Base-by-base conservation (phyloP, 2,797 vertebrate genomes). In the Schizopygopsis pylzovi region DNA sequence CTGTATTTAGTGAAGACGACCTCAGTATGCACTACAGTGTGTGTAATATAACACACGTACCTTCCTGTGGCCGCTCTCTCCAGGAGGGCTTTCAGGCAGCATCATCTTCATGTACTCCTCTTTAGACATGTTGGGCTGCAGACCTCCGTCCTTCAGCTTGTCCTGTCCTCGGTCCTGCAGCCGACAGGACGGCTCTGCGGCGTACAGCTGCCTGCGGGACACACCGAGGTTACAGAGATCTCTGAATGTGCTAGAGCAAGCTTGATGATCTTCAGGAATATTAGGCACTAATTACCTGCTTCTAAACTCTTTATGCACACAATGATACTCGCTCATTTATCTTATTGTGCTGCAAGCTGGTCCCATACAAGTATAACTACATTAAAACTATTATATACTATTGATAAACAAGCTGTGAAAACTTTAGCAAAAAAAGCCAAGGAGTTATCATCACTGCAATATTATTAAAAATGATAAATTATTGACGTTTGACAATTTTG, bases 41-140 rank as follows among this genome's bases (percentile, higher is more conserved):
- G 65, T 4, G 16, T 67, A 13, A 71, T 43, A 28, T 28, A 47
- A 47, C 3, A 41, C 68, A 16, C 95, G 95, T 90, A 99, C 98
- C 97, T 97, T 97, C 85, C 95, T 96, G 91, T 93, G 95, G 73
- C 96, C 92, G 75, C 96, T 96, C 59, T 97, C 96, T 86, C 94
- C 93, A 5, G 95, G 92, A 33, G 96, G 95, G 91, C 94, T 97
- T 89, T 96, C 95, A 1, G 96, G 95, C 88, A 96, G 90, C 95
- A 97, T 97, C 95, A 97, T 65, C 91, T 98, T 98, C 89, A 97
- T 91, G 89, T 97, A 97, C 85, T 97, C 97, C 89, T 98, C 97
- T 93, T 98, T 98, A 25, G 97, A 96, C 87, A 97, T 93, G 49
- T 95, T 93, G 84, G 96, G 96, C 33, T 96, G 96, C 8, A 94